These are phyloP conservation scores for Molothrus aeneus DNA, from an alignment of 2,797 vertebrate species.

Conservation along the genomic window DNA sequence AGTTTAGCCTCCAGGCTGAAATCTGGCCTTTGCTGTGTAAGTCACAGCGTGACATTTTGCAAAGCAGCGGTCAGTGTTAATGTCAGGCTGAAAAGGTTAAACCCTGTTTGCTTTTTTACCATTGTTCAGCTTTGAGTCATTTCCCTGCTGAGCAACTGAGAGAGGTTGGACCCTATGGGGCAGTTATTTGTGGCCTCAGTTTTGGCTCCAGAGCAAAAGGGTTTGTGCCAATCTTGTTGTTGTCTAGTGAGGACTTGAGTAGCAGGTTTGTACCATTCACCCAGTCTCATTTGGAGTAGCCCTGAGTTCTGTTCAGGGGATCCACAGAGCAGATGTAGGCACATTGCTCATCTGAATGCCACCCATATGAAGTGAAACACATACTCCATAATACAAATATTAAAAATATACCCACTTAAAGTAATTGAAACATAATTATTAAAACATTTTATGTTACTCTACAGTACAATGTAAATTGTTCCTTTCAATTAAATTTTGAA, in stretches of 20 bases:
- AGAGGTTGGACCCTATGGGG: background rate
- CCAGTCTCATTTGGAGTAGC: background rate
- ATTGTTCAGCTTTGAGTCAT: background rate
- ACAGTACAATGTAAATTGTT: constrained; percentile 61
- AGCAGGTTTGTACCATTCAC: background rate
- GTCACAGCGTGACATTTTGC: constrained; percentile 21
- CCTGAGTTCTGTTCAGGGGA: background rate
- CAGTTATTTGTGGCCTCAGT: background rate
- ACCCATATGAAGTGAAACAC: background rate
- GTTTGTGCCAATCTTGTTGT: background rate
- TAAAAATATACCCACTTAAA: background rate
- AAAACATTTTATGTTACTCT: constrained; percentile 73
- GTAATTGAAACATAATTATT: constrained; percentile 62
- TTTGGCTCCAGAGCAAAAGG: background rate
- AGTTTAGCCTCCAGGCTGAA: background rate
- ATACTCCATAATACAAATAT: background rate
- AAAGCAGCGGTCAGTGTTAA: background rate
- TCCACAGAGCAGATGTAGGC: background rate
- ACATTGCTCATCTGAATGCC: background rate
- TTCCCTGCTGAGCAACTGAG: background rate
- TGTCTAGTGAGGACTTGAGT: background rate
- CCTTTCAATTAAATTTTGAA: constrained; percentile 63
- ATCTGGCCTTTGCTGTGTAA: constrained; percentile 35
- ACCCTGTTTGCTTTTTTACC: constrained; percentile 24
- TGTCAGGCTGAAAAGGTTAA: constrained; percentile 60